Conservation (phyloP, 2,113 vertebrate genomes). For the Pituophis catenifer region DNA sequence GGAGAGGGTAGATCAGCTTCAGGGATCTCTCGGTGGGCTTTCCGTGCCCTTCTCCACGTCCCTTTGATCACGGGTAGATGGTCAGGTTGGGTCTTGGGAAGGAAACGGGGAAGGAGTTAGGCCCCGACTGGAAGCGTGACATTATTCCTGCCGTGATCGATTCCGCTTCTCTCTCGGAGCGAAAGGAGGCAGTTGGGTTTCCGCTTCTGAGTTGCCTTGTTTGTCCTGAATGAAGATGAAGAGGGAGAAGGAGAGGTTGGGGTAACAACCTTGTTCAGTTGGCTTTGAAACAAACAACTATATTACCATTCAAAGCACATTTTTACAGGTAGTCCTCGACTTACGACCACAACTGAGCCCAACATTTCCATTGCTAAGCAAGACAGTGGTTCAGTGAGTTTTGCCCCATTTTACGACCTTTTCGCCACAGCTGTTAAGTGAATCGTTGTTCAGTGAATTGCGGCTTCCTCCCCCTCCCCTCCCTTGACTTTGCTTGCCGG, state of each 20-base stretch:
- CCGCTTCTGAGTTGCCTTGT: not conserved
- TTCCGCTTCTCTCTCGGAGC: not conserved
- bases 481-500: not conserved
- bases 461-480: rapidly evolving
- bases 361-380: not conserved
- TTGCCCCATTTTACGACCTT: not conserved
- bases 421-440: not conserved
- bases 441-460: not conserved
- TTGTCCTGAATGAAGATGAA: not conserved
- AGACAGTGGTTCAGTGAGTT: not conserved
- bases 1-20: not conserved
- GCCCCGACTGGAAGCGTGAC: not conserved
- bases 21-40: not conserved
- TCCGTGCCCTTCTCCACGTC: not conserved
- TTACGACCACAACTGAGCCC: not conserved
- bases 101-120: not conserved
- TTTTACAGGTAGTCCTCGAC: not conserved
- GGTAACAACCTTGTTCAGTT: not conserved
- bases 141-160: too few species aligned
- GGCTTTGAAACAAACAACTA: not conserved
- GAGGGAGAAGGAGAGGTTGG: not conserved
- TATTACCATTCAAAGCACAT: not conserved
- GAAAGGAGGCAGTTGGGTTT: not conserved
- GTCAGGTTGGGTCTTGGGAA: not conserved
- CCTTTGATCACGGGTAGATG: not conserved